Percentiles rank a stretch among this genome's conserved stretches.
Conservation (phyloP, 1,140 invertebrate species). For the Triops longicaudatus region DNA sequence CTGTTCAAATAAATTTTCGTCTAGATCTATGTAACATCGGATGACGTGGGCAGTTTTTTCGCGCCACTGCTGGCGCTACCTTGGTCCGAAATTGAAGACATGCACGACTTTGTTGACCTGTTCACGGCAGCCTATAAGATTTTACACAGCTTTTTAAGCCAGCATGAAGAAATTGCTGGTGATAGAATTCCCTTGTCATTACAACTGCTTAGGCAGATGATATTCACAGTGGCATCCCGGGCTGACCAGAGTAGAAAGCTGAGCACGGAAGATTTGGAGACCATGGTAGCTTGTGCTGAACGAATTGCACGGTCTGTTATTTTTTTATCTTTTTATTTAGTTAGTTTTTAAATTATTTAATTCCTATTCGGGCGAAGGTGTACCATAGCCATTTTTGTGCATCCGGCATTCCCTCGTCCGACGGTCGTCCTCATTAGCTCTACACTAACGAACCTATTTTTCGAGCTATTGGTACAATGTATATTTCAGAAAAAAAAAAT, state of each 20-base stretch:
- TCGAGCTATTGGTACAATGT: no score
- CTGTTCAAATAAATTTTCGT: not conserved
- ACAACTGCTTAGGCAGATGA: constrained; percentile 23
- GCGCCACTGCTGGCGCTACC: constrained; percentile 9
- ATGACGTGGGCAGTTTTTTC: constrained; percentile 3
- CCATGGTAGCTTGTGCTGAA: constrained; percentile 17
- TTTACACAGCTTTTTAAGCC: constrained; percentile 20
- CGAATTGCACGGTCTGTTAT: constrained; percentile 18
- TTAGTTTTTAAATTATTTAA: not conserved
- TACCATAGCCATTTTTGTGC: not conserved
- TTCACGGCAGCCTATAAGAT: constrained; percentile 26
- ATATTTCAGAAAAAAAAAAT: no score
- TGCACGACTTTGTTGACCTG: constrained; percentile 10
- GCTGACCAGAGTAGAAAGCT: constrained; percentile 21
- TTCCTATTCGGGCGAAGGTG: not conserved
- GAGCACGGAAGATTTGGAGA: constrained; percentile 18
- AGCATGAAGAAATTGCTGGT: constrained; percentile 27
- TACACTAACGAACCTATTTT: no score
- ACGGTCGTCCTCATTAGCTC: no score
- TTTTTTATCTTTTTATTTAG: no score
- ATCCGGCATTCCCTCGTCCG: no score
- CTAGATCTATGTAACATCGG: not conserved
- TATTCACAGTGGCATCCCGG: not conserved
- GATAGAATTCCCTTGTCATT: constrained; percentile 25
- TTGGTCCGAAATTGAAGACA: not conserved